Base-by-base conservation (phyloP, 2,113 vertebrate genomes). In the Megaleporinus macrocephalus region DNA sequence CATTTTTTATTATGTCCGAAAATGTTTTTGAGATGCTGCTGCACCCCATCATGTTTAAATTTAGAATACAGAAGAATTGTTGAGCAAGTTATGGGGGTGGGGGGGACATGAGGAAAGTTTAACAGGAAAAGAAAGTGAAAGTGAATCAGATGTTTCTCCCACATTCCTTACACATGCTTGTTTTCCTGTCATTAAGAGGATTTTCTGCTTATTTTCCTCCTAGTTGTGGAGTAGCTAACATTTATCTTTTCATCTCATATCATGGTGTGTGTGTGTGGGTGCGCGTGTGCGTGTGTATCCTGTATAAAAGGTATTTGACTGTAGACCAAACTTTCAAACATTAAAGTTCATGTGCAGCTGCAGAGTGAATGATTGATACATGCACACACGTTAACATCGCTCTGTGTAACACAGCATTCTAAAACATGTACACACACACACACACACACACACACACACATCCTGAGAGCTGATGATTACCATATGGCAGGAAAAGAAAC, bases 401-500 rank as follows among this genome's bases (percentile, higher is more conserved):
- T 44, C 41, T 44, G 5, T 44, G 5, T 44, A 44, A 44, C 41
- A 44, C 41, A 44, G 36, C 36, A 36, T 44, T 44, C 5, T 44
- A 11, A 44, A 44, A 44, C 41, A 44, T 5, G 41, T 9, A 44
- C 69, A 66, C 61, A 44, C 53, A 61, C 55, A 62, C 24, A 49
- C 68, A 80, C 16, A 26, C 15, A 51, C 41, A 41, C 61, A 51
- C 62, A 73, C 30, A 59, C 69, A 65, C 76, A 47, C 70, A 68
- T 26, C 55, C 33, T 22, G 51, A 30, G 27, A 80, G 24, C 11
- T 80, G 71, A 84, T 76, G 83, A 72, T 30, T 81, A 63, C 83
- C 83, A 84, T 69, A 80, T 84, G 83, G 83, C 66, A 76, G 78
- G 71, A 80, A 75, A 62, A 68, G 29, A 33, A 26, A 70, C 20